A percentile compares a stretch with the other conserved stretches of the same genome.
Evolutionary conservation across 2,797 vertebrate species (phyloP).

Genomic region (Pseudomugil gertrudae): DNA sequence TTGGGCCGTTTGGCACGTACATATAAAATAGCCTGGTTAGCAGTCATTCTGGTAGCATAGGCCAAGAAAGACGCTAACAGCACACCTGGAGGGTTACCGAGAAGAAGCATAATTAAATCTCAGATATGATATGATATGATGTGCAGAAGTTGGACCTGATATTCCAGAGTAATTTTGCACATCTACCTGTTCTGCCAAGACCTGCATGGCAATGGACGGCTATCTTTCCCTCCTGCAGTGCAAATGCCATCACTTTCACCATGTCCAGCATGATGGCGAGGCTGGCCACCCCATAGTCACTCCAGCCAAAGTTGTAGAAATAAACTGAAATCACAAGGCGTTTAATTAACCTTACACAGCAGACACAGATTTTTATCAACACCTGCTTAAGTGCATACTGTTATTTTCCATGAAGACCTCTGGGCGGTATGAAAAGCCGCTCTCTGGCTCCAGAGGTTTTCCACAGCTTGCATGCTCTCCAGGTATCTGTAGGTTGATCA

Average conservation of each 20-base stretch:
- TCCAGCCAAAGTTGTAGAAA: slow-evolving; percentile 98
- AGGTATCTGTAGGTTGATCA: slow-evolving; percentile 95
- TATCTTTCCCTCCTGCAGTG: slow-evolving; percentile 94
- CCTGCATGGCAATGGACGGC: slow-evolving; percentile 97
- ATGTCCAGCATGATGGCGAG: slow-evolving; percentile 92
- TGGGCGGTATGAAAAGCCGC: slow-evolving; percentile 94
- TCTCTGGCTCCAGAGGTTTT: slow-evolving; percentile 90
- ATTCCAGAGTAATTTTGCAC: background rate
- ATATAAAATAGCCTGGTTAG: slow-evolving; percentile 93
- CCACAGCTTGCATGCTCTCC: slow-evolving; percentile 97
- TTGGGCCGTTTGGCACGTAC: slow-evolving; percentile 93
- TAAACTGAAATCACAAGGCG: slow-evolving; percentile 85
- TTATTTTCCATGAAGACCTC: slow-evolving; percentile 96
- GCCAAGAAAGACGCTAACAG: slow-evolving; percentile 94
- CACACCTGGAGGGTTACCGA: slow-evolving; percentile 83
- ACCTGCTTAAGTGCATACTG: slow-evolving; percentile 81
- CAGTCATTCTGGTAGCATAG: slow-evolving; percentile 91
- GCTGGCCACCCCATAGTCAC: slow-evolving; percentile 93
- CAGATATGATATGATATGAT: background rate
- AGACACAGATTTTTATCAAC: background rate
- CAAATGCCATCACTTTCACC: slow-evolving; percentile 96
- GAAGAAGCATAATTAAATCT: background rate
- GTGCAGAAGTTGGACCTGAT: background rate
- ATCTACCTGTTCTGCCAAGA: slow-evolving; percentile 94
- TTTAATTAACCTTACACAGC: slow-evolving; percentile 1